phyloP scores from a whole-genome alignment of 2,113 vertebrate species.

The Lepisosteus oculatus region DNA sequence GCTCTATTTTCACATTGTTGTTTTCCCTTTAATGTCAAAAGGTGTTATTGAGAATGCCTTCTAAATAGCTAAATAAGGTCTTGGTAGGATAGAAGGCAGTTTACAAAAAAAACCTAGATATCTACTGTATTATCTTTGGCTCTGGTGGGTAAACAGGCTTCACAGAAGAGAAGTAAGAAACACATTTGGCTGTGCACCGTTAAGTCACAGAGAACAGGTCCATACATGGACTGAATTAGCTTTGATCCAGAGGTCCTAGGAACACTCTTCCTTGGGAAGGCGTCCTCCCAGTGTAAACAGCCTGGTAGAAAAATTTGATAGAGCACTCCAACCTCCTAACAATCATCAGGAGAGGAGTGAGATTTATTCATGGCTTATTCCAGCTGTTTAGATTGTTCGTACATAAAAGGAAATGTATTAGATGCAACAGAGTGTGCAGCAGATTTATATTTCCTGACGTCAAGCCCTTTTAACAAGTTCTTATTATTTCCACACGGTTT shows the following conservation, averaged over 20 bases:
- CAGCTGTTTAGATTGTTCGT: background rate
- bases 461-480: no score
- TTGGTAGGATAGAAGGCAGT: background rate
- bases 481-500: no score
- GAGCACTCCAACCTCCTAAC: background rate
- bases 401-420: conserved; percentile 5
- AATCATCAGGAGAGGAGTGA: background rate
- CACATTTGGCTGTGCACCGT: background rate
- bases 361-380: background rate
- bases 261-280: background rate
- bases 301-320: background rate
- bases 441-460: no score
- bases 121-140: conserved; percentile 1
- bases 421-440: background rate
- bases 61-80: conserved; percentile 4
- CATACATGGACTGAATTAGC: background rate
- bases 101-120: background rate
- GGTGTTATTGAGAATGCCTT: background rate
- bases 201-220: background rate
- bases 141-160: background rate
- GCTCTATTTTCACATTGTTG: no score
- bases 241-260: background rate
- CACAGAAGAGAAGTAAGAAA: background rate
- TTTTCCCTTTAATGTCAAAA: no score
- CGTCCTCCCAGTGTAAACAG: background rate